Conservation (phyloP, 2,113 vertebrate species). For the Excalfactoria chinensis region DNA sequence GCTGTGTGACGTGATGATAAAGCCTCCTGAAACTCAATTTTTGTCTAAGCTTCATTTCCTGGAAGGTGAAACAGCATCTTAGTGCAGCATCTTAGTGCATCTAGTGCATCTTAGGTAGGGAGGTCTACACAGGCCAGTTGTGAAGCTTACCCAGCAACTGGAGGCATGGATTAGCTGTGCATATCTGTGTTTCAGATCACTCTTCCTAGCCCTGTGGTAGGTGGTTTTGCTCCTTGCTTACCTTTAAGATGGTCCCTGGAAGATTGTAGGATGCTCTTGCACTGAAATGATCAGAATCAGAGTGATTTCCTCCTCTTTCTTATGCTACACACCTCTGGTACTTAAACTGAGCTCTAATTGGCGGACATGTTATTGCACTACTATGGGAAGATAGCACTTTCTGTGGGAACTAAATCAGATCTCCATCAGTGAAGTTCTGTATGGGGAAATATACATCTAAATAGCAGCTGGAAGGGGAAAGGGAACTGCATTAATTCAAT, state of each 20-base stretch:
- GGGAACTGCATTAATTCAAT: rapidly evolving
- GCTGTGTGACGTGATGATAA: neutral
- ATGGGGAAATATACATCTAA: neutral
- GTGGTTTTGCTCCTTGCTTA: rapidly evolving
- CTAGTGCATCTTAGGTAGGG: too few species aligned
- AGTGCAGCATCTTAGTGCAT: too few species aligned
- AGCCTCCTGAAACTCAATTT: neutral
- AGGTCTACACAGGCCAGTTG: neutral
- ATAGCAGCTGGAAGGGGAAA: neutral
- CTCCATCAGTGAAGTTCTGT: neutral
- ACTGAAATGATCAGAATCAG: neutral
- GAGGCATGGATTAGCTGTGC: neutral
- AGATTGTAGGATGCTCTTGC: neutral
- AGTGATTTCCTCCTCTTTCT: neutral
- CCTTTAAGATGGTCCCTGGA: neutral
- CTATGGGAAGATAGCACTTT: neutral
- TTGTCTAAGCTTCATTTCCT: neutral
- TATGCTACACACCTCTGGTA: neutral
- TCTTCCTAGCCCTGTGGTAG: neutral
- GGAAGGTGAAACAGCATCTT: neutral
- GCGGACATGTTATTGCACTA: rapidly evolving
- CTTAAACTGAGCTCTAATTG: neutral
- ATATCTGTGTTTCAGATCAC: neutral
- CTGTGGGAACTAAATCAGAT: neutral
- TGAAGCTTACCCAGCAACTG: neutral